These are phyloP conservation scores for Zaprionus vittiger DNA, from an alignment of 1,140 invertebrate genomes.

Conservation along the genomic window DNA sequence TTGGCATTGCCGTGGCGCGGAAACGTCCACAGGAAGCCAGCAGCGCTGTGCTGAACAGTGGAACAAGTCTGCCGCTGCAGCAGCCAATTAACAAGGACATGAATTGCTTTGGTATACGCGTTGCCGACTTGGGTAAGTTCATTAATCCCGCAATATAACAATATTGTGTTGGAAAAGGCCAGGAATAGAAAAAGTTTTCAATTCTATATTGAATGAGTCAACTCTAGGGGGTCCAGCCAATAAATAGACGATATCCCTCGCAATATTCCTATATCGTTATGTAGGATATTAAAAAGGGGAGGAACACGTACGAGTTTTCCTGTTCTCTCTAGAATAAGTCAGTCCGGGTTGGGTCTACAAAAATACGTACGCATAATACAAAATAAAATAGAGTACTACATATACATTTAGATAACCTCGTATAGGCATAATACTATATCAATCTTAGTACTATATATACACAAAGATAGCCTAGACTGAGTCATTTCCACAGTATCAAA, in stretches of 20 bases:
- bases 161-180: not conserved
- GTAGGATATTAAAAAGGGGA: too few species aligned
- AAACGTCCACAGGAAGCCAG: conserved; percentile 89
- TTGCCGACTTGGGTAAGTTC: conserved; percentile 86
- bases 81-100: conserved; percentile 80
- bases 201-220: not conserved
- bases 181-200: not conserved
- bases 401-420: too few species aligned
- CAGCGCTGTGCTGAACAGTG: conserved; percentile 84
- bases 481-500: not conserved
- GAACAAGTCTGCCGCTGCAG: conserved; percentile 67
- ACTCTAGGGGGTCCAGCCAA: too few species aligned
- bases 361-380: not conserved
- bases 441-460: not conserved
- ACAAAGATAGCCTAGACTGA: not conserved
- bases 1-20: conserved; percentile 93
- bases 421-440: not conserved
- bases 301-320: too few species aligned
- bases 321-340: not conserved
- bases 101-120: conserved; percentile 85
- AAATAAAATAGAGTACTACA: too few species aligned
- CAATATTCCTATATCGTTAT: too few species aligned
- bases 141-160: not conserved
- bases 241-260: too few species aligned
- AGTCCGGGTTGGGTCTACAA: not conserved